A percentile compares a stretch with the other conserved stretches of the same genome.
Evolutionary conservation across 2,888 invertebrate species (phyloP).

Genomic region (Polydrusus tereticollis): DNA sequence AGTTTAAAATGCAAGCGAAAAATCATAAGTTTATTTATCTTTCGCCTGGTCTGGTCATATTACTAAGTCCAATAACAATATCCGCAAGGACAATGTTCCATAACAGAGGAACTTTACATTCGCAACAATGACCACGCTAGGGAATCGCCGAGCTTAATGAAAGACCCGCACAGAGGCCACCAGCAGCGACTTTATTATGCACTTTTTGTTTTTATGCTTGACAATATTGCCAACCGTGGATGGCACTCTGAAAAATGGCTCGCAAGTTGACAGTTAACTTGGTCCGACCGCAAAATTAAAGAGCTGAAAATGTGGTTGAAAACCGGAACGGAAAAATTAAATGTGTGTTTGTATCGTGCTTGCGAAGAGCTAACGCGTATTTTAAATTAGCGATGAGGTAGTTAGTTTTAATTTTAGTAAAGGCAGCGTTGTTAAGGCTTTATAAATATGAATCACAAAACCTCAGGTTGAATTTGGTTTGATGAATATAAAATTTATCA

Average conservation of each 20-base stretch:
- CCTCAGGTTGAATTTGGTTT: no score
- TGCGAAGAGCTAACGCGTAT: slow-evolving; percentile 26
- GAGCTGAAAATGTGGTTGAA: slow-evolving; percentile 34
- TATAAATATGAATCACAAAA: neutral
- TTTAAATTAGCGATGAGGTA: slow-evolving; percentile 35
- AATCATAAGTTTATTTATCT: no score
- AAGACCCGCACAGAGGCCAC: slow-evolving; percentile 2
- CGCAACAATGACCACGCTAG: slow-evolving; percentile 16
- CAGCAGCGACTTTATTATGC: slow-evolving; percentile 22
- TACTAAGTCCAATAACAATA: slow-evolving; percentile 8
- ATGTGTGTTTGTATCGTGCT: slow-evolving; percentile 5
- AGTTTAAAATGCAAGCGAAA: no score
- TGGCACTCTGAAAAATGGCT: slow-evolving; percentile 36
- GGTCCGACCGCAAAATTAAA: slow-evolving; percentile 38
- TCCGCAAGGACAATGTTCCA: neutral
- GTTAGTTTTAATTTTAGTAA: slow-evolving; percentile 27
- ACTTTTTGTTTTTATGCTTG: slow-evolving; percentile 24
- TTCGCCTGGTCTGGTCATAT: neutral
- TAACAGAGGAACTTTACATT: slow-evolving; percentile 7
- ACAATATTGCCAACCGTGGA: slow-evolving; percentile 37
- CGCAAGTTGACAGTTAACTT: slow-evolving; percentile 43
- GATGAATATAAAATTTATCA: no score
- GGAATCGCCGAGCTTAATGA: slow-evolving; percentile 18
- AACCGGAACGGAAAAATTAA: slow-evolving; percentile 31
- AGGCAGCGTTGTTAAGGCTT: neutral